These are phyloP conservation scores for Turdus rufiventris DNA, from an alignment of 2,113 vertebrate species.

Conservation along the genomic window DNA sequence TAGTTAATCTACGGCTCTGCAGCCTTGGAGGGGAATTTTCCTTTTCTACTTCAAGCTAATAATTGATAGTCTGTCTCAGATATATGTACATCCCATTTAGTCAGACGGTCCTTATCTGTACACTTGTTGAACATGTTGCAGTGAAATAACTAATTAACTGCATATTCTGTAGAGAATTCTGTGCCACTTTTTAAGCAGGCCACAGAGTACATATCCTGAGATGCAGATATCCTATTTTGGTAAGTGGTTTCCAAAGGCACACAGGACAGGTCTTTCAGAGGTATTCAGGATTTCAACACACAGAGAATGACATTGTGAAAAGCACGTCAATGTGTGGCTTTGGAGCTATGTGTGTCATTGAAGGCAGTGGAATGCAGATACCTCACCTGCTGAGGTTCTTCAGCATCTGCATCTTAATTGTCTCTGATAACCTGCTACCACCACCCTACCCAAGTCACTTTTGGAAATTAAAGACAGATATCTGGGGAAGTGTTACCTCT, in stretches of 20 bases:
- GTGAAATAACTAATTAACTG: conserved; percentile 49
- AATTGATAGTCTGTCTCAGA: neutral
- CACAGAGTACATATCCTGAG: neutral
- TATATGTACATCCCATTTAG: neutral
- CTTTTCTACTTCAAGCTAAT: neutral
- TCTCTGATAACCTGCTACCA: neutral
- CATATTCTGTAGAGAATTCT: conserved; percentile 29
- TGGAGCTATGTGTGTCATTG: neutral
- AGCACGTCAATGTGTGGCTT: neutral
- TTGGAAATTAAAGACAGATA: neutral
- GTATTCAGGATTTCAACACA: neutral
- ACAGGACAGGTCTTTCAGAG: neutral
- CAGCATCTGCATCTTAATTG: neutral
- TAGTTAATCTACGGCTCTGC: neutral
- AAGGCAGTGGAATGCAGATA: neutral
- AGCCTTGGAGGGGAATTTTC: neutral
- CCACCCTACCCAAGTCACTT: neutral
- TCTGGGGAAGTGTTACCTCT: neutral
- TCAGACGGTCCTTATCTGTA: neutral
- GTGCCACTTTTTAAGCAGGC: conserved; percentile 53
- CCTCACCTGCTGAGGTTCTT: neutral
- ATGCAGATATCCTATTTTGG: neutral
- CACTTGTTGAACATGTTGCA: neutral
- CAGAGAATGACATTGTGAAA: neutral
- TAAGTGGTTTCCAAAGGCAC: neutral